Evolutionary conservation across 2,888 invertebrate genomes (phyloP).

Genomic region (Drosophila putrida): DNA sequence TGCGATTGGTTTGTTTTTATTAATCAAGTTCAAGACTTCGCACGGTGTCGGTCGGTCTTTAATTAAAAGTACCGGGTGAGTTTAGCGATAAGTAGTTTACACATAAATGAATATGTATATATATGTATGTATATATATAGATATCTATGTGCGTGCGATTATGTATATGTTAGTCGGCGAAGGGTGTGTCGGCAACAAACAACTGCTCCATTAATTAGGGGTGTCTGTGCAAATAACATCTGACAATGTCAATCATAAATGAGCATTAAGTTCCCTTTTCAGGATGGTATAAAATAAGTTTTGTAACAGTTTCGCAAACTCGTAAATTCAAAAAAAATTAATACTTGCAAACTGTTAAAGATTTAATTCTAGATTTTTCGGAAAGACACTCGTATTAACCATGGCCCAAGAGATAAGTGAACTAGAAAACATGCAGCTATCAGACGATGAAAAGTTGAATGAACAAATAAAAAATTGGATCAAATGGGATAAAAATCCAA

Average conservation of each 20-base stretch:
- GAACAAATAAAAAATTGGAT: conserved; percentile 90
- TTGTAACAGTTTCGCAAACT: no score
- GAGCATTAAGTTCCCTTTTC: background rate
- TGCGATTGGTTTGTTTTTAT: conserved; percentile 21
- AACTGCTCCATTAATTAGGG: conserved; percentile 15
- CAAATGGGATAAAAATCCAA: conserved; percentile 90
- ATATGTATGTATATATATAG: no score
- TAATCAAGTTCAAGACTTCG: conserved; percentile 26
- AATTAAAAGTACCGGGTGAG: conserved; percentile 31
- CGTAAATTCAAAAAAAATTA: background rate
- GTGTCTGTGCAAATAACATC: background rate
- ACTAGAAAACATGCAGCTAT: conserved; percentile 39
- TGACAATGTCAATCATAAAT: background rate
- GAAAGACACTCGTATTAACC: conserved; percentile 7
- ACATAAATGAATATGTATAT: conserved; percentile 1
- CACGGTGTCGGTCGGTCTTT: background rate
- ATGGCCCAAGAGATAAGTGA: conserved; percentile 30
- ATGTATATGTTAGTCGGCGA: background rate
- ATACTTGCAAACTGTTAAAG: background rate
- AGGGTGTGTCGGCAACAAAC: conserved; percentile 14
- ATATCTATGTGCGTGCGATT: background rate
- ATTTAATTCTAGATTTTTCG: conserved; percentile 22
- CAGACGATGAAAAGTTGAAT: conserved; percentile 86
- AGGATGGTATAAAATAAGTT: no score
- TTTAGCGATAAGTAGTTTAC: conserved; percentile 28